Evolutionary conservation across 2,888 invertebrate genomes (phyloP).

Genomic region (Rhodophaea formosa): DNA sequence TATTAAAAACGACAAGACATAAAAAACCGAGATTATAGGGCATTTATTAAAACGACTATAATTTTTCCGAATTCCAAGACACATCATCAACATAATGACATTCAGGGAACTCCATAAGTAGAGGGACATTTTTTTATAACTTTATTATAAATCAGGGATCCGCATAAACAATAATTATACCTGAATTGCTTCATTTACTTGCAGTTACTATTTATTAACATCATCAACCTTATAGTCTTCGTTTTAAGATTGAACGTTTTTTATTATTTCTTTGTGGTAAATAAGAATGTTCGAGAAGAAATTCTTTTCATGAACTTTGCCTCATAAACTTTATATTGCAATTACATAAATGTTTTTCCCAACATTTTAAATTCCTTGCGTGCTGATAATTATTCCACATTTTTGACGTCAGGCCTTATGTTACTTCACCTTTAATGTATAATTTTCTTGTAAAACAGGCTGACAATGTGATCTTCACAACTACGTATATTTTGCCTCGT

Average conservation of each 20-base stretch:
- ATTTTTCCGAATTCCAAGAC: constrained; percentile 3
- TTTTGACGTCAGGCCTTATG: constrained; percentile 51
- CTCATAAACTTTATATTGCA: constrained; percentile 21
- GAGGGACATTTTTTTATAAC: constrained; percentile 8
- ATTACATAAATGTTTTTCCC: constrained; percentile 40
- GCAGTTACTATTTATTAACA: not conserved
- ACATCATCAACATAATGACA: constrained; percentile 5
- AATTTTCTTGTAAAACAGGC: not conserved
- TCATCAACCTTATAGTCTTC: not conserved
- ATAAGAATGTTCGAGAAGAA: not conserved
- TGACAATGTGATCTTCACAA: not conserved
- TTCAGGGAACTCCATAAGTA: constrained; percentile 12
- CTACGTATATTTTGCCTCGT: no score
- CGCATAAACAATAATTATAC: constrained; percentile 12
- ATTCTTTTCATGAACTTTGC: constrained; percentile 10
- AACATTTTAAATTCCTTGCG: constrained; percentile 39
- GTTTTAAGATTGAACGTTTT: not conserved
- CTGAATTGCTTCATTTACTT: constrained; percentile 16
- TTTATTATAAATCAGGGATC: constrained; percentile 15
- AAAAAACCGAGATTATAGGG: constrained; percentile 1
- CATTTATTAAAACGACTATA: not conserved
- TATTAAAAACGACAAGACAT: not conserved
- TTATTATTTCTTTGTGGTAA: not conserved
- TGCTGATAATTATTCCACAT: constrained; percentile 42
- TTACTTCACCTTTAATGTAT: constrained; percentile 32